Evolutionary conservation across 2,113 vertebrate species (phyloP).

Genomic region (Sceloporus tristichus): DNA sequence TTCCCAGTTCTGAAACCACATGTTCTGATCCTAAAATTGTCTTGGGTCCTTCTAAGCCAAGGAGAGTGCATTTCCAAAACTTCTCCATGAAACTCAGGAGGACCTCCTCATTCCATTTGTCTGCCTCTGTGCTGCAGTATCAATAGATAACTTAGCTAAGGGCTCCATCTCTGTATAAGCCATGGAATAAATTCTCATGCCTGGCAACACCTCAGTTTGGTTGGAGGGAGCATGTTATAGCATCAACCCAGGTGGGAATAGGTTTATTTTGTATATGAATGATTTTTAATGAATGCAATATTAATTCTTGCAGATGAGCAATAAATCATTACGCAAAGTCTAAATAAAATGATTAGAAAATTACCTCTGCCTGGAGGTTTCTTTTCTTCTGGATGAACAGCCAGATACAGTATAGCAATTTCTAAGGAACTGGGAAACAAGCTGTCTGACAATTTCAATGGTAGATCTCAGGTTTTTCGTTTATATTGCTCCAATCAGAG

Average conservation of each 20-base stretch:
- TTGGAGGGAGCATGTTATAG: slow-evolving; percentile 68
- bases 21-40: not conserved
- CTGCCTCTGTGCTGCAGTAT: slow-evolving; percentile 38
- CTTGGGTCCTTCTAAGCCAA: slow-evolving; percentile 5
- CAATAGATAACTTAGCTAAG: slow-evolving; percentile 64
- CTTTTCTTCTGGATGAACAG: not conserved
- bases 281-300: slow-evolving; percentile 88
- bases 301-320: slow-evolving; percentile 87
- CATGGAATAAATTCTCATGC: slow-evolving; percentile 64
- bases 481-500: not conserved
- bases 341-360: slow-evolving; percentile 78
- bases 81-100: slow-evolving; percentile 1
- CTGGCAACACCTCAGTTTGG: slow-evolving; percentile 29
- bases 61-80: not conserved
- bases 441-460: not conserved
- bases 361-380: not conserved
- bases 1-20: not conserved
- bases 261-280: slow-evolving; percentile 86
- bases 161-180: slow-evolving; percentile 77
- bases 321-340: slow-evolving; percentile 83
- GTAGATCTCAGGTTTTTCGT: not conserved
- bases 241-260: slow-evolving; percentile 71
- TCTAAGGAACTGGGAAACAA: not conserved
- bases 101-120: slow-evolving; percentile 20
- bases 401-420: not conserved